Evolutionary conservation across 2,888 invertebrate species (phyloP).

Genomic region (Emmelina monodactyla): DNA sequence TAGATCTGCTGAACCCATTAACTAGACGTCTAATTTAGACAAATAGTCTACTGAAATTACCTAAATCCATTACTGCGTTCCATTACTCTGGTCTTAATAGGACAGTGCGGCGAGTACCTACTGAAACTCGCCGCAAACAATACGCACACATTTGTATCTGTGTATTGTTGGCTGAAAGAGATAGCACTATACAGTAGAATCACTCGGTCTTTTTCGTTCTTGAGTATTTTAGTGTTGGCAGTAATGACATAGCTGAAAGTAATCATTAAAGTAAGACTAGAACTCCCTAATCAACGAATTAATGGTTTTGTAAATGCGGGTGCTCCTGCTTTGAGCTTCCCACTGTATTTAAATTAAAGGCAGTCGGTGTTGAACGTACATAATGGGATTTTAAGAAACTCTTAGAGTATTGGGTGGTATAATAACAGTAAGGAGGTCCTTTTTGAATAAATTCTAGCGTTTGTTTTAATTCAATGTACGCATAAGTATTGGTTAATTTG

Average conservation of each 20-base stretch:
- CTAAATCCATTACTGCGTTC: background rate
- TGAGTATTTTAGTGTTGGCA: background rate
- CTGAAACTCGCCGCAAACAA: background rate
- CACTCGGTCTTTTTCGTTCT: background rate
- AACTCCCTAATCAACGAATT: slow-evolving; percentile 43
- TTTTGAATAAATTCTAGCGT: too few species aligned
- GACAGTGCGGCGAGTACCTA: background rate
- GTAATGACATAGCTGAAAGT: slow-evolving; percentile 19
- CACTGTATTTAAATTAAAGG: background rate
- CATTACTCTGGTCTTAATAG: background rate
- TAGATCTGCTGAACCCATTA: too few species aligned
- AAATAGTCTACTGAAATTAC: background rate
- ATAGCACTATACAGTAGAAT: background rate
- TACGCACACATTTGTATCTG: too few species aligned
- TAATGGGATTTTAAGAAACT: background rate
- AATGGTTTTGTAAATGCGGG: slow-evolving; percentile 32
- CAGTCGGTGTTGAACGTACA: background rate
- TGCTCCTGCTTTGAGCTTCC: slow-evolving; percentile 4
- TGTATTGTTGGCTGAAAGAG: too few species aligned
- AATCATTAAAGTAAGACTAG: slow-evolving; percentile 41
- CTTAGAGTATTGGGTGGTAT: background rate
- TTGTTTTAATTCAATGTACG: too few species aligned
- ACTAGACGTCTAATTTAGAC: too few species aligned
- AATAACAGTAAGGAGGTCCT: too few species aligned
- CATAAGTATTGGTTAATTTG: too few species aligned